phyloP scores from a whole-genome alignment of 2,888 invertebrate genomes.

The Invenusta paracnida region DNA sequence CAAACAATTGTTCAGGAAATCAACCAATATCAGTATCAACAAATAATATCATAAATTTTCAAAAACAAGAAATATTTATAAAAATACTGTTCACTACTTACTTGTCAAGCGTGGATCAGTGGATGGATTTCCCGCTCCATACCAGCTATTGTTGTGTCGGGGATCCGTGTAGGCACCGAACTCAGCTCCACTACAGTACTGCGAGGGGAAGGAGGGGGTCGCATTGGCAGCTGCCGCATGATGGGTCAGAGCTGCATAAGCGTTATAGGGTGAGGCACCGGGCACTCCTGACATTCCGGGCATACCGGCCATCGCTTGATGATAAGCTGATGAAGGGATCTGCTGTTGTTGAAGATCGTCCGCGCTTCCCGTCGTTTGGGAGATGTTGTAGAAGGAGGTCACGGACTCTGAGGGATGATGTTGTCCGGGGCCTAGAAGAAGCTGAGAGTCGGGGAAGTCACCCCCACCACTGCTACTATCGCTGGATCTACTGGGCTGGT shows the following conservation, averaged over 20 bases:
- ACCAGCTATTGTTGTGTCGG: slow-evolving; percentile 18
- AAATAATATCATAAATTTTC: too few species aligned
- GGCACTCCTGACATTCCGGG: slow-evolving; percentile 31
- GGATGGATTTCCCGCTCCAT: slow-evolving; percentile 25
- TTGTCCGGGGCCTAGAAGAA: neutral
- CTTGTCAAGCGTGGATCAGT: slow-evolving; percentile 30
- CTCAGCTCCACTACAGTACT: slow-evolving; percentile 28
- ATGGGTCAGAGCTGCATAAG: slow-evolving; percentile 33
- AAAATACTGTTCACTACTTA: too few species aligned
- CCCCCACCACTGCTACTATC: neutral
- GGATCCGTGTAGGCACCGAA: slow-evolving; percentile 31
- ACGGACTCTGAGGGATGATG: neutral
- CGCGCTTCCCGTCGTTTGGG: neutral
- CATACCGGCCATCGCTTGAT: slow-evolving; percentile 25
- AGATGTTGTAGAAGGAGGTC: neutral
- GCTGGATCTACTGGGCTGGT: neutral
- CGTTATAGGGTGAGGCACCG: slow-evolving; percentile 30
- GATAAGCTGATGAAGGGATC: neutral
- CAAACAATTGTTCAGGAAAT: too few species aligned
- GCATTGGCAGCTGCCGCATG: slow-evolving; percentile 11
- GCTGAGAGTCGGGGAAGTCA: neutral
- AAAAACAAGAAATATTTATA: too few species aligned
- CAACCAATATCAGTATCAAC: too few species aligned
- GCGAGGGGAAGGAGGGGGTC: slow-evolving; percentile 14
- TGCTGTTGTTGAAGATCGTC: too few species aligned